A percentile compares a stretch with the other conserved stretches of the same genome.
phyloP scores from a whole-genome alignment of 1,140 invertebrate genomes.

The Pentalonia nigronervosa region DNA sequence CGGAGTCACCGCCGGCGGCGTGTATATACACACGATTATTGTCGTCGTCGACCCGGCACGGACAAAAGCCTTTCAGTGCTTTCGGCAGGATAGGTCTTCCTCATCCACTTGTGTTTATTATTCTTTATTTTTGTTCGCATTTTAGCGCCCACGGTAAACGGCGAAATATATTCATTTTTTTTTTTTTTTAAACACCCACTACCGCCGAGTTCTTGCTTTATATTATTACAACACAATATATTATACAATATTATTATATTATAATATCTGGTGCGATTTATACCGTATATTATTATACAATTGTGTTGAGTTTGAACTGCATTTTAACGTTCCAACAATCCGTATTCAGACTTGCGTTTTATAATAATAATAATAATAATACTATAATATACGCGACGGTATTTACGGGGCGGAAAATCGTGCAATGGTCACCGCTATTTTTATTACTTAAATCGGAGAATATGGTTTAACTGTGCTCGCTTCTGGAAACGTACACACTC shows the following conservation, averaged over 20 bases:
- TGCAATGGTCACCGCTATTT: not conserved
- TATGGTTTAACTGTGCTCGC: not conserved
- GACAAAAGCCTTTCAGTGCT: not conserved
- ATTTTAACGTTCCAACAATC: not conserved
- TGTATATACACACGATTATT: slow-evolving; percentile 8
- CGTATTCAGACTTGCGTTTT: not conserved
- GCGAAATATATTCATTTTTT: not conserved
- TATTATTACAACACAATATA: not conserved
- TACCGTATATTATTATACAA: too few relatives aligned
- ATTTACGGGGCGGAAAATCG: not conserved
- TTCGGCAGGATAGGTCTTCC: not conserved
- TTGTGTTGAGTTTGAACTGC: not conserved
- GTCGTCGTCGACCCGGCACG: not conserved
- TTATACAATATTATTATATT: not conserved
- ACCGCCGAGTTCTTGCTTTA: not conserved
- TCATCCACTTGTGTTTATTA: not conserved
- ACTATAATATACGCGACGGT: not conserved
- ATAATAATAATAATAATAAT: not conserved
- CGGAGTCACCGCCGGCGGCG: not conserved
- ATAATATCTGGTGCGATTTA: not conserved
- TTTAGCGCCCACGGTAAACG: not conserved
- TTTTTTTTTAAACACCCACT: not conserved
- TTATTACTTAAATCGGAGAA: not conserved
- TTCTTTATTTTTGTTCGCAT: not conserved
- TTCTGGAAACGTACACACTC: not conserved